Percentiles rank a stretch among this genome's conserved stretches.
Conservation (phyloP, 1,140 invertebrate genomes). For the Drosophila novamexicana region DNA sequence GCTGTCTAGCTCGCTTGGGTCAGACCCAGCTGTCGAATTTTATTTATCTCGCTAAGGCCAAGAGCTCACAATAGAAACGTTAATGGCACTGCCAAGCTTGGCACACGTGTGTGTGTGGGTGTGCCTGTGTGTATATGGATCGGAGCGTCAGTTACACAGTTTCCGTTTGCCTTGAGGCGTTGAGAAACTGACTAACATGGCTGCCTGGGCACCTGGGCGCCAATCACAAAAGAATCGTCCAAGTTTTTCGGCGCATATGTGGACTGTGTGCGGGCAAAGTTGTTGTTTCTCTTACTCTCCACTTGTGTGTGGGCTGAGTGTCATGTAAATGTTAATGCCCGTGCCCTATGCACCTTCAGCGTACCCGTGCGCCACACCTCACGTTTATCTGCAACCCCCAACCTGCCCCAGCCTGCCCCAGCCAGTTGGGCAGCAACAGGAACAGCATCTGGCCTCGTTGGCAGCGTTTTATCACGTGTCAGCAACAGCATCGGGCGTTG, state of each 20-base stretch:
- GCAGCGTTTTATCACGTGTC: conserved; percentile 81
- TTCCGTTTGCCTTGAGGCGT: conserved; percentile 77
- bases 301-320: conserved; percentile 50
- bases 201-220: conserved; percentile 41
- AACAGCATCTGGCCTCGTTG: conserved; percentile 44
- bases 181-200: conserved; percentile 37
- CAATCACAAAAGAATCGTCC: conserved; percentile 73
- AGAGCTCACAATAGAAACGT: conserved; percentile 82
- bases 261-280: conserved; percentile 30
- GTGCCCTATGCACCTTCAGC: conserved; percentile 73
- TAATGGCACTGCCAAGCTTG: conserved; percentile 64
- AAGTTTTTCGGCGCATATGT: conserved; percentile 63
- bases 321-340: conserved; percentile 81
- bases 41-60: conserved; percentile 81
- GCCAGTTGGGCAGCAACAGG: conserved; percentile 9
- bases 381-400: neutral
- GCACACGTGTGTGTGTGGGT: conserved; percentile 6
- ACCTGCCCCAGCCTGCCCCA: neutral
- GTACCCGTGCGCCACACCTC: conserved; percentile 13
- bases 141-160: conserved; percentile 69
- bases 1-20: conserved; percentile 38
- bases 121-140: conserved; percentile 35
- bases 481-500: conserved; percentile 75
- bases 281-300: conserved; percentile 51
- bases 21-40: conserved; percentile 76